Base-by-base conservation (phyloP, 2,113 vertebrate genomes). In the Mus musculus region DNA sequence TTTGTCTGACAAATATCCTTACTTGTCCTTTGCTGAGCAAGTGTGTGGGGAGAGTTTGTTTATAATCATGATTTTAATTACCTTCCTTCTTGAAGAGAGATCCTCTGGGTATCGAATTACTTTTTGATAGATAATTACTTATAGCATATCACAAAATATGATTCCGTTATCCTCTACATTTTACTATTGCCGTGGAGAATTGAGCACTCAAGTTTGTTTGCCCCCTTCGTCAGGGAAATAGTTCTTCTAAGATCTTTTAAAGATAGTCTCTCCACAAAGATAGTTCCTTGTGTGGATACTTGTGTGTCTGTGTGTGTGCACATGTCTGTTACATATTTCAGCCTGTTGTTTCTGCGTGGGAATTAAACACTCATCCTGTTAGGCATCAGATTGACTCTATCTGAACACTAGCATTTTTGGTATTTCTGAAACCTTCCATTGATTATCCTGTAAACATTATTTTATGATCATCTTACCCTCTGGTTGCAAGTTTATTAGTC, bases 61-160 rank as follows among this genome's bases (percentile, higher is more conserved):
- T 89, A 28, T 95, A 65, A 46, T 30, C 84, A 14, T 96, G 65
- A 16, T 93, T 92, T 97, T 88, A 80, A 46, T 95, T 63, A 69
- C 52, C 33, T 91, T 82, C 9, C 77, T 93, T 91, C 69, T 84
- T 88, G 63, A 78, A 88, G 42, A 78, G 61, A 72, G 63, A 67
- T 86, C 71, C 30, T 3, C 10, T 86, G 77, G 24, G 39, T 86
- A 76, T 91, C 90, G 52, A 90, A 82, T 94, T 97, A 17, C 73
- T 24, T 85, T 71, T 86, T 94, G 69, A 63, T 52, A 86, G 28
- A 80, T 88, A 61, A 75, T 97, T 92, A 72, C 67, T 92, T 89
- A 22, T 3, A 73, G 73, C 5, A 46, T 17, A 46, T 89, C 26
- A 95, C 81, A 77, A 89, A 71, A 71, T 71, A 46, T 24, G 2